A percentile compares a stretch with the other conserved stretches of the same genome.
Evolutionary conservation across 2,797 vertebrate species (phyloP).

Genomic region (Danio aesculapii): DNA sequence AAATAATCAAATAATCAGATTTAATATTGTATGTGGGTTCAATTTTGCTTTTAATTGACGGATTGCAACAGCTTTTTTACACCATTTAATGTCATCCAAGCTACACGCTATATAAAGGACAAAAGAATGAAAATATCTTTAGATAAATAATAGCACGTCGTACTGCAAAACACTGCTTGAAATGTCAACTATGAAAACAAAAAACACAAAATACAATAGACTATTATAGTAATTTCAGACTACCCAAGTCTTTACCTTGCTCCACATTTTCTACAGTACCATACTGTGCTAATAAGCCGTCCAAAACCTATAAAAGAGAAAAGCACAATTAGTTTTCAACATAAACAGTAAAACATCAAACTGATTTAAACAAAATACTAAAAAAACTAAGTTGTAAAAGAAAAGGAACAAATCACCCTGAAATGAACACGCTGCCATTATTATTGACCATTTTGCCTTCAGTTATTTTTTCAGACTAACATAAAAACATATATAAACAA

Average conservation of each 20-base stretch:
- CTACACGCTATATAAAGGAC: too few relatives aligned
- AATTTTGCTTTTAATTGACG: not conserved
- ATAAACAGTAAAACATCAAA: not conserved
- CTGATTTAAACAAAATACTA: not conserved
- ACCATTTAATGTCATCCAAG: too few relatives aligned
- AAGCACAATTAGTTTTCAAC: constrained; percentile 35
- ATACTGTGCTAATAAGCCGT: constrained; percentile 90
- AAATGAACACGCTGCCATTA: not conserved
- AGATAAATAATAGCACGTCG: not conserved
- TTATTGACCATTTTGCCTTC: not conserved
- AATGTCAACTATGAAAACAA: not conserved
- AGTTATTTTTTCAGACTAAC: not conserved
- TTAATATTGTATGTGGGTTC: too few relatives aligned
- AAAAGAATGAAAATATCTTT: too few relatives aligned
- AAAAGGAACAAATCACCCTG: not conserved
- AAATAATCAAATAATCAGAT: too few relatives aligned
- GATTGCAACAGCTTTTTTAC: too few relatives aligned
- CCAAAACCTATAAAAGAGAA: constrained; percentile 85
- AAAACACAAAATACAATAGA: not conserved
- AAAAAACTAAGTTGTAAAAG: not conserved
- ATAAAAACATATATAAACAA: not conserved
- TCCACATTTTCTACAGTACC: constrained; percentile 95
- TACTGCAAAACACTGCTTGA: not conserved
- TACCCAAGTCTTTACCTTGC: constrained; percentile 83
- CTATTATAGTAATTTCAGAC: constrained; percentile 10